phyloP scores from a whole-genome alignment of 2,797 vertebrate species.

The Platyrinchus mystaceus region DNA sequence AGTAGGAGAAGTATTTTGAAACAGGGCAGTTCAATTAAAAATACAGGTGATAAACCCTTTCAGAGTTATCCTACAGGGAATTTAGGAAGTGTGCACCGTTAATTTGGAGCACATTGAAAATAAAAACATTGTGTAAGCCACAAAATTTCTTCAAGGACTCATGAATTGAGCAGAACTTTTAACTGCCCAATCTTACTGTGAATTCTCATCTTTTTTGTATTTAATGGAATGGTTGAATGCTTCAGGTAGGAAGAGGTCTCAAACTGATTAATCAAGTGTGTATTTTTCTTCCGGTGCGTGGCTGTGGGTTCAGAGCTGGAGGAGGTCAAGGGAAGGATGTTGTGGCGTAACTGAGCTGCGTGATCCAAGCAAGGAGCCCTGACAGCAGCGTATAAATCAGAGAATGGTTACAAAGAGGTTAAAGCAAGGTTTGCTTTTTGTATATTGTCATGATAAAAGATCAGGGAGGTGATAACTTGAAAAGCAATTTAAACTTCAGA shows the following conservation, averaged over 20 bases:
- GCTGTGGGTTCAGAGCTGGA: neutral
- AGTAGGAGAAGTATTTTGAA: neutral
- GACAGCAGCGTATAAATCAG: neutral
- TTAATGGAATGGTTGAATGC: neutral
- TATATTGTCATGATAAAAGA: neutral
- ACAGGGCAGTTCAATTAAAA: neutral
- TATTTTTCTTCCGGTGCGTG: fast-evolving
- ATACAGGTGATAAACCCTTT: neutral
- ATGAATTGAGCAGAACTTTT: neutral
- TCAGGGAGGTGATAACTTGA: neutral
- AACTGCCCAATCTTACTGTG: fast-evolving
- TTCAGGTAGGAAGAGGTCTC: neutral
- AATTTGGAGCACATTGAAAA: neutral
- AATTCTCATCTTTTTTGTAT: neutral
- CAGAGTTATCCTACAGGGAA: neutral
- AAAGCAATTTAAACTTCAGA: neutral
- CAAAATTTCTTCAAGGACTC: neutral
- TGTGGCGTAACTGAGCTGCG: neutral
- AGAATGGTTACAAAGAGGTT: neutral
- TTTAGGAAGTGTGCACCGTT: fast-evolving
- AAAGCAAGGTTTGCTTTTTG: neutral
- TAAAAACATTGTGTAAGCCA: fast-evolving
- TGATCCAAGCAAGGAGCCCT: neutral
- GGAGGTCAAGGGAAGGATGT: neutral
- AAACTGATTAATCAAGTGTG: neutral